A percentile compares a stretch with the other conserved stretches of the same genome.
These are phyloP conservation scores for Augochlora pura DNA, from an alignment of 1,140 invertebrate species.

Conservation along the genomic window DNA sequence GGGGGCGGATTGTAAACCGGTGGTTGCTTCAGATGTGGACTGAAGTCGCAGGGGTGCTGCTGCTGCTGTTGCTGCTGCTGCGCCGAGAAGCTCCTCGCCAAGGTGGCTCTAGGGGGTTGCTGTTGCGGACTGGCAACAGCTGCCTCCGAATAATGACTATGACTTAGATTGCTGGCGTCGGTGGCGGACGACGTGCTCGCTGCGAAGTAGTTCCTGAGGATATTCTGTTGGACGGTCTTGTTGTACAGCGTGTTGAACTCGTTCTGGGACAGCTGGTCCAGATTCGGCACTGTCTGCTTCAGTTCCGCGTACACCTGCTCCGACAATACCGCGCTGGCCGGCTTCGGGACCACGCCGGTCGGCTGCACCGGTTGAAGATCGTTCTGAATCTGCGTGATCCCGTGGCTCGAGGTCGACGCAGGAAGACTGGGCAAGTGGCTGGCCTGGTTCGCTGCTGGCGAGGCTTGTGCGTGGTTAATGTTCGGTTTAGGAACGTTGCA, in stretches of 20 bases:
- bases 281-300: slow-evolving; percentile 74
- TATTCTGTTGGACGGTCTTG: slow-evolving; percentile 78
- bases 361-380: slow-evolving; percentile 56
- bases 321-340: slow-evolving; percentile 60
- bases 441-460: background rate
- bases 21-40: slow-evolving; percentile 73
- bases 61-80: slow-evolving; percentile 48
- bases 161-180: slow-evolving; percentile 43
- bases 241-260: slow-evolving; percentile 79
- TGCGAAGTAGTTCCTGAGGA: slow-evolving; percentile 73
- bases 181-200: slow-evolving; percentile 43
- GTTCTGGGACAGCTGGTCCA: slow-evolving; percentile 76
- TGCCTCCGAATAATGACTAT: slow-evolving; percentile 49
- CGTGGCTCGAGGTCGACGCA: slow-evolving; percentile 25
- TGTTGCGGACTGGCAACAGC: slow-evolving; percentile 32
- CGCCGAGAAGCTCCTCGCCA: slow-evolving; percentile 27
- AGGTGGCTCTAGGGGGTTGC: slow-evolving; percentile 23
- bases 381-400: slow-evolving; percentile 67
- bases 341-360: slow-evolving; percentile 6
- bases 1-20: slow-evolving; percentile 76
- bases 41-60: slow-evolving; percentile 69
- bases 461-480: slow-evolving; percentile 39
- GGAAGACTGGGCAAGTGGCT: slow-evolving; percentile 7
- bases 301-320: slow-evolving; percentile 77
- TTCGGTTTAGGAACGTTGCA: slow-evolving; percentile 33